Evolutionary conservation across 2,113 vertebrate genomes (phyloP).

Genomic region (Leiothrix lutea): DNA sequence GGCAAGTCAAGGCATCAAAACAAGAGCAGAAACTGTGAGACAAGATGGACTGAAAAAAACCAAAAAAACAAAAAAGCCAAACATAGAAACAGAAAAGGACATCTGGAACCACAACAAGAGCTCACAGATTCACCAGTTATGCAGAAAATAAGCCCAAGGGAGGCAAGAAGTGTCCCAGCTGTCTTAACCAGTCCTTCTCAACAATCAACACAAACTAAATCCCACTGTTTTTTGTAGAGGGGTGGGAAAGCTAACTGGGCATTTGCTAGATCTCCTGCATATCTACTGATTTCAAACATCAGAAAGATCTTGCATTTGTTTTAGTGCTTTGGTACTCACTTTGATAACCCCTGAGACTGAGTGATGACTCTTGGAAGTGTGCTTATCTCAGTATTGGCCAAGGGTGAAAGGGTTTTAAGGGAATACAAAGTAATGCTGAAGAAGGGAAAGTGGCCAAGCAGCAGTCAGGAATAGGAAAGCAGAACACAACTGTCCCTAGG

Average conservation of each 20-base stretch:
- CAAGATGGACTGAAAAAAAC: neutral
- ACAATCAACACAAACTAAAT: neutral
- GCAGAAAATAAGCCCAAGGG: accelerated
- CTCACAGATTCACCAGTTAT: neutral
- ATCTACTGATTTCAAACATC: neutral
- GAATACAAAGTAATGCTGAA: neutral
- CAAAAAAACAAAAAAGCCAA: neutral
- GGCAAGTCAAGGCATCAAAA: neutral
- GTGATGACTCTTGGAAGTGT: neutral
- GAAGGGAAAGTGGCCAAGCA: neutral
- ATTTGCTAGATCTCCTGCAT: neutral
- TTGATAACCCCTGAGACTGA: neutral
- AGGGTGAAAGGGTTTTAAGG: neutral
- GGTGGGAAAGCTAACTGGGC: neutral
- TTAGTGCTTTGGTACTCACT: neutral
- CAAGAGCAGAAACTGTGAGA: neutral
- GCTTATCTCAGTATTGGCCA: neutral
- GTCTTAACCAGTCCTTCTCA: neutral
- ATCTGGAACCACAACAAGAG: neutral
- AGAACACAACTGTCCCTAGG: neutral
- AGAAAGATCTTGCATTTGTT: neutral
- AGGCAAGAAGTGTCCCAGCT: neutral
- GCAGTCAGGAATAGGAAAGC: neutral
- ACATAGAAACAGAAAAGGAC: neutral
- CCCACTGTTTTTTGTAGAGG: accelerated